A percentile compares a stretch with the other conserved stretches of the same genome.
phyloP scores from a whole-genome alignment of 2,113 vertebrate genomes.

The Labrus mixtus region DNA sequence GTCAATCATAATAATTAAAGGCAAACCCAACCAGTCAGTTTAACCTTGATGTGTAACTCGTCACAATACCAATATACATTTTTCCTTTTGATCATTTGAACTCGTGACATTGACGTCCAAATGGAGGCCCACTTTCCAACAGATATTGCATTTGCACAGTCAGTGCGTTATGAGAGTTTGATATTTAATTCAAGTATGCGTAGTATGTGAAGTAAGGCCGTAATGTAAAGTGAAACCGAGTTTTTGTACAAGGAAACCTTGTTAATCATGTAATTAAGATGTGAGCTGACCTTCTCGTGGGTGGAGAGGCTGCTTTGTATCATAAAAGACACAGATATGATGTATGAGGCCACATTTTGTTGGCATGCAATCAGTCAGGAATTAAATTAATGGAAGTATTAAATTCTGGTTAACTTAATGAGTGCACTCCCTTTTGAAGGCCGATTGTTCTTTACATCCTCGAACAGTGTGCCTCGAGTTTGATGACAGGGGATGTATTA shows the following conservation, averaged over 20 bases:
- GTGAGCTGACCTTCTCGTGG: conserved; percentile 18
- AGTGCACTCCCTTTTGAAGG: background rate
- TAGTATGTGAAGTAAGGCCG: background rate
- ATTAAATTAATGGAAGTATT: background rate
- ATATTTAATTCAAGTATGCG: background rate
- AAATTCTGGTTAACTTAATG: background rate
- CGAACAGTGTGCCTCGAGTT: conserved; percentile 12
- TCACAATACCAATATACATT: too few relatives aligned
- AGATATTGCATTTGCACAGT: too few relatives aligned
- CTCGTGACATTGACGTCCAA: conserved; percentile 18
- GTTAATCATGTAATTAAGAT: conserved; percentile 27
- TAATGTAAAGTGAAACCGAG: conserved; percentile 3
- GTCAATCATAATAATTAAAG: conserved; percentile 28
- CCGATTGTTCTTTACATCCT: conserved; percentile 4
- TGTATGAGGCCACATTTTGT: background rate
- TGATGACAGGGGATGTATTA: conserved; percentile 29
- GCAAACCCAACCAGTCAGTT: background rate
- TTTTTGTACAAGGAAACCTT: background rate
- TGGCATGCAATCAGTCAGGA: background rate
- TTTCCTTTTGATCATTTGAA: conserved; percentile 25
- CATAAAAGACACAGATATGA: conserved; percentile 7
- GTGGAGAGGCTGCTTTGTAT: background rate
- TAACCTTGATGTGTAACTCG: conserved; percentile 9
- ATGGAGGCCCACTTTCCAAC: background rate
- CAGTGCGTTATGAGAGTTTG: background rate